Percentiles rank a stretch among this genome's conserved stretches.
phyloP scores from a whole-genome alignment of 2,797 vertebrate species.

The Mormyrops attenuatus region DNA sequence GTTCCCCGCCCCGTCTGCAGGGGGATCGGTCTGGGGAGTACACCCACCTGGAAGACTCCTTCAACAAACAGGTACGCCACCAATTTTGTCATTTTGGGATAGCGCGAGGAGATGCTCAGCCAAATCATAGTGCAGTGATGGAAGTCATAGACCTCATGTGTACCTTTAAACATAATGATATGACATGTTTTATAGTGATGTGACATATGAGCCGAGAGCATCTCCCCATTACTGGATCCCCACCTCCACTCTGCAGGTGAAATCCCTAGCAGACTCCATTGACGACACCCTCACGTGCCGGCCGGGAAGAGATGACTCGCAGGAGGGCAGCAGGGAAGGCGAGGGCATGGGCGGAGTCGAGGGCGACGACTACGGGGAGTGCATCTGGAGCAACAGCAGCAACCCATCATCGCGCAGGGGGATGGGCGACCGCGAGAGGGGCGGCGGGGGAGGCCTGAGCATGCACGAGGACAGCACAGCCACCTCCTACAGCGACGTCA shows the following conservation, averaged over 20 bases:
- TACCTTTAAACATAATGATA: not conserved
- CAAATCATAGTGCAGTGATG: not conserved
- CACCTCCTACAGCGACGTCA: conserved; percentile 90
- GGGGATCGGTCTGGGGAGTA: conserved; percentile 62
- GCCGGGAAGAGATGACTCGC: conserved; percentile 63
- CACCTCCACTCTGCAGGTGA: conserved; percentile 61
- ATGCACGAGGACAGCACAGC: conserved; percentile 89
- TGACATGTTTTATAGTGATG: not conserved
- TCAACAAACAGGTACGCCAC: conserved; percentile 78
- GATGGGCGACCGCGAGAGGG: conserved; percentile 55
- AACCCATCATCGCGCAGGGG: conserved; percentile 60
- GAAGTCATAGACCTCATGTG: not conserved
- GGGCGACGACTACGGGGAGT: conserved; percentile 67
- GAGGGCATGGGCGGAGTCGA: conserved; percentile 48
- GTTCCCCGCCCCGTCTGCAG: conserved; percentile 30
- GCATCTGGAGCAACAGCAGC: conserved; percentile 67
- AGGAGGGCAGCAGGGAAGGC: conserved; percentile 68
- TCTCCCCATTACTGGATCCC: not conserved
- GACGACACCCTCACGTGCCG: conserved; percentile 87
- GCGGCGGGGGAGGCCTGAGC: conserved; percentile 67
- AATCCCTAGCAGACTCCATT: conserved; percentile 86
- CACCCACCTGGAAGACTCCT: conserved; percentile 80
- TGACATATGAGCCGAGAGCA: not conserved
- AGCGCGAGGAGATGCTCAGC: not conserved
- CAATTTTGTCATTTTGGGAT: not conserved